Conservation (phyloP, 1,140 invertebrate species). For the Lepidurus apus region DNA sequence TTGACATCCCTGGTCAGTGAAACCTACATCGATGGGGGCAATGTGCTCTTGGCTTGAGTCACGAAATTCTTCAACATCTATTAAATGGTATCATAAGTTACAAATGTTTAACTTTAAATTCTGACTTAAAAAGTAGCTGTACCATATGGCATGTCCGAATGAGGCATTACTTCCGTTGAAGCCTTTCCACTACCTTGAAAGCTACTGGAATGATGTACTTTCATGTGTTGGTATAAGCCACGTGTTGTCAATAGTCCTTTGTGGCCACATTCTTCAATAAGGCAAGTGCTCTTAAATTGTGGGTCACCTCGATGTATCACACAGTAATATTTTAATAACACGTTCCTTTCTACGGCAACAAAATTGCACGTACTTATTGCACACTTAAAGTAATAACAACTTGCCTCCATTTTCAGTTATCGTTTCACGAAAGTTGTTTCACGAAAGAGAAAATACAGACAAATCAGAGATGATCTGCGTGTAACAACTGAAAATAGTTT, state of each 20-base stretch:
- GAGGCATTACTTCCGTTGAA: not conserved
- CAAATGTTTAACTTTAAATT: not conserved
- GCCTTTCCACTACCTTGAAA: not conserved
- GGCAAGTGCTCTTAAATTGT: not conserved
- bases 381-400: not conserved
- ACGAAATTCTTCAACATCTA: not conserved
- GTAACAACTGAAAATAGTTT: slow-evolving; percentile 1
- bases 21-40: not conserved
- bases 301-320: not conserved
- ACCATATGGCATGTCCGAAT: not conserved
- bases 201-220: not conserved
- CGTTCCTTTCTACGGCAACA: not conserved
- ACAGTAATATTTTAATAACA: not conserved
- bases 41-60: not conserved
- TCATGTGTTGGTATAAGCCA: not conserved
- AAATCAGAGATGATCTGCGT: not conserved
- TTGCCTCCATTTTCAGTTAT: not conserved
- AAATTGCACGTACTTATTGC: slow-evolving; percentile 1
- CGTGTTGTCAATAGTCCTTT: too few relatives aligned
- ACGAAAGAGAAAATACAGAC: not conserved
- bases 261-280: too few relatives aligned
- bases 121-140: not conserved
- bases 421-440: not conserved
- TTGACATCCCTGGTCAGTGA: not conserved
- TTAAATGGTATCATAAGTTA: slow-evolving; percentile 1